A percentile compares a stretch with the other conserved stretches of the same genome.
These are phyloP conservation scores for Clarias platycephalus DNA, from an alignment of 2,797 vertebrate genomes.

Conservation along the genomic window DNA sequence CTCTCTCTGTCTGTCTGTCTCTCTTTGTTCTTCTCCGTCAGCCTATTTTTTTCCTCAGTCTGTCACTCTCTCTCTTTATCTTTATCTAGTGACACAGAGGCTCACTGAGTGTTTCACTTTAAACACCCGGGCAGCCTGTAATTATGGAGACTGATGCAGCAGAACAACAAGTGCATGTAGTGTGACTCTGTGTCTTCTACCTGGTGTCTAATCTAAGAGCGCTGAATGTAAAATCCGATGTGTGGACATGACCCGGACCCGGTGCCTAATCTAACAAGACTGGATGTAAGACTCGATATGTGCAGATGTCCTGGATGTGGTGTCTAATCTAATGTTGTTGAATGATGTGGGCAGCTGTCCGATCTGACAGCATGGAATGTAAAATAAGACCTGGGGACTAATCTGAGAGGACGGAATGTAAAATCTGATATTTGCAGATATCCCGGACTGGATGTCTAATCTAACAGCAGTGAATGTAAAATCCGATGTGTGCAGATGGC, in stretches of 20 bases:
- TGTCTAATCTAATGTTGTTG: too few species aligned
- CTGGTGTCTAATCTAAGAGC: neutral
- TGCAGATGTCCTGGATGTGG: too few species aligned
- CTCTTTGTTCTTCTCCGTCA: neutral
- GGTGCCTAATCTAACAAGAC: too few species aligned
- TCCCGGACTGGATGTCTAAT: too few species aligned
- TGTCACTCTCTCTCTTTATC: neutral
- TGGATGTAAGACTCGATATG: too few species aligned
- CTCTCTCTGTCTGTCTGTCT: neutral
- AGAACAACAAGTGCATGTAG: neutral
- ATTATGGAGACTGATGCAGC: neutral
- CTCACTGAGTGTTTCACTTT: neutral
- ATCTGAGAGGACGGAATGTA: too few species aligned
- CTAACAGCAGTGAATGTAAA: too few species aligned
- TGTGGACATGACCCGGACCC: neutral
- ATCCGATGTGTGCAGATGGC: too few species aligned
- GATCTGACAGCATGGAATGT: too few species aligned
- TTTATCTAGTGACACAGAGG: neutral
- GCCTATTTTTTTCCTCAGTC: neutral
- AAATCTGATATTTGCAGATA: too few species aligned
- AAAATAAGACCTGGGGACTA: too few species aligned
- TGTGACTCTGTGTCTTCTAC: neutral
- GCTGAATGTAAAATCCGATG: neutral
- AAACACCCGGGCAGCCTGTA: neutral
- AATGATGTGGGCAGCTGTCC: too few species aligned